Percentiles rank a stretch among this genome's conserved stretches.
Conservation (phyloP, 35 echinoderm and acorn worm genomes). For the Acanthaster planci region DNA sequence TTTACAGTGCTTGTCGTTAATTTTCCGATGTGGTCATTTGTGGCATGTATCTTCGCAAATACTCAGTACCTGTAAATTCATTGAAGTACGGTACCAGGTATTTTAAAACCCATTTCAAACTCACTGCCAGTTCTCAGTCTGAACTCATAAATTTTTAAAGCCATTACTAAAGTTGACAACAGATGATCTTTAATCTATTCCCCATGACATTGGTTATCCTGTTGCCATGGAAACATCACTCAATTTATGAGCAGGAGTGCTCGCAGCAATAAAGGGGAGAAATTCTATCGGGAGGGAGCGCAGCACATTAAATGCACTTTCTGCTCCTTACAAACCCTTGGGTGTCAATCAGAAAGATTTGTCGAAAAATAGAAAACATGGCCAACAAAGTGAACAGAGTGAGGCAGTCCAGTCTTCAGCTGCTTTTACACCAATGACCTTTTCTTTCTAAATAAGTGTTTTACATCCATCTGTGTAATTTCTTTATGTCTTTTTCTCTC, state of each 20-base stretch:
- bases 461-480: too few species aligned
- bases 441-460: too few species aligned
- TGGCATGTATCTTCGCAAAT: too few species aligned
- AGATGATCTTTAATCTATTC: constrained; percentile 4
- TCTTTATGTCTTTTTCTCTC: too few species aligned
- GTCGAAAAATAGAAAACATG: not conserved
- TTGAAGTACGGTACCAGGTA: too few species aligned
- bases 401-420: not conserved
- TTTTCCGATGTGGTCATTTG: too few species aligned
- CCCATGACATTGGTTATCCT: not conserved
- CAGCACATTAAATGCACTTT: constrained; percentile 3
- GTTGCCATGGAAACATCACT: constrained; percentile 20
- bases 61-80: too few species aligned
- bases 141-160: not conserved
- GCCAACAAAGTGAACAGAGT: not conserved
- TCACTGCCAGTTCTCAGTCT: not conserved
- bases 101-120: too few species aligned
- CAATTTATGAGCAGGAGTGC: constrained; percentile 2
- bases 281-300: not conserved
- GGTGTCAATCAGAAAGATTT: not conserved
- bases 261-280: not conserved
- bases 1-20: too few species aligned
- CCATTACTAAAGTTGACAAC: not conserved
- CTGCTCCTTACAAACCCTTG: not conserved
- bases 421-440: too few species aligned